Base-by-base conservation (phyloP, 1,140 invertebrate genomes). In the Octopus bimaculoides region DNA sequence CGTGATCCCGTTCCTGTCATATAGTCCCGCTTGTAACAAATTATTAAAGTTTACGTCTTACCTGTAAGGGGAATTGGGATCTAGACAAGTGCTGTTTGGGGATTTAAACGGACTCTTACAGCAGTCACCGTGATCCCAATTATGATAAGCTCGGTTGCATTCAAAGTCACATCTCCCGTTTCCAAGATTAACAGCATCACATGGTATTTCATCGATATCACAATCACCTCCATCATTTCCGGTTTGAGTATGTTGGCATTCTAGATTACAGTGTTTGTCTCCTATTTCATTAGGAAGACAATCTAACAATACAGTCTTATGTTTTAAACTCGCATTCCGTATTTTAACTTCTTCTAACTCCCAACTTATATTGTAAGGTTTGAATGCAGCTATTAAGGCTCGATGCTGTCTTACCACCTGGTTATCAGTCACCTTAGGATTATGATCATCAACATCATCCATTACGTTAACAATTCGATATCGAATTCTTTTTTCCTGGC, bases 61-160 rank as follows among this genome's bases (percentile, higher is more conserved):
- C 87, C 87, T 81, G 71, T 82, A 77, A 6, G 80, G 80, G 10
- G 85, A 87, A 4, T 41, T 52, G 2, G 87, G 87, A 75, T 88
- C 84, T 53, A 85, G 83, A 78, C 87, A 88, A 8, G 77, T 79
- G 17, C 81, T 80, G 26, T 82, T 75, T 0, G 78, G 79, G 52
- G 82, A 56, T 7, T 78, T 53, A 26, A 74, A 80, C 10, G 78
- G 73, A 8, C 53, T 26, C 5, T 78, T 54, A 74, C 87, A 88
- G 77, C 87, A 88, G 81, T 88, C 87, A 5, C 86, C 87, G 4
- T 83, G 83, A 78, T 88, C 87, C 86, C 85, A 88, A 17, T 80
- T 61, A 78, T 86, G 81, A 56, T 84, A 81, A 8, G 77, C 77
- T 17, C 80, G 81, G 81, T 88, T 88, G 78, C 87, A 88, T 55